These are phyloP conservation scores for Corvus cornix DNA, from an alignment of 2,113 vertebrate genomes.

Conservation along the genomic window DNA sequence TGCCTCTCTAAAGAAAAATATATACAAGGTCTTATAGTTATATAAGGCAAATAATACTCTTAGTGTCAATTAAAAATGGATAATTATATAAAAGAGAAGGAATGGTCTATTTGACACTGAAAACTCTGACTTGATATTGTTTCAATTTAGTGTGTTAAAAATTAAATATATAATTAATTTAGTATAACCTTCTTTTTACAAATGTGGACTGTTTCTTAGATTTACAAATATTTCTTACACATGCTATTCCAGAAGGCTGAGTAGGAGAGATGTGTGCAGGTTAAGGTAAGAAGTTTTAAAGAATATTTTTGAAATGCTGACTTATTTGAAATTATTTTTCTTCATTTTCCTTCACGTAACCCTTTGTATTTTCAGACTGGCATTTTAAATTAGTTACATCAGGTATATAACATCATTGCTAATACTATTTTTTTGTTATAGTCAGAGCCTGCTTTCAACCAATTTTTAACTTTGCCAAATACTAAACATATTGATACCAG, in stretches of 20 bases:
- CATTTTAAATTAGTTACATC: neutral
- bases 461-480: neutral
- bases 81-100: neutral
- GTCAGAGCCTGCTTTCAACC: neutral
- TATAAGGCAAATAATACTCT: neutral
- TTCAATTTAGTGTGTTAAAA: neutral
- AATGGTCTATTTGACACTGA: neutral
- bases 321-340: neutral
- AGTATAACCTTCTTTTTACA: neutral
- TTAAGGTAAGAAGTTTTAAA: neutral
- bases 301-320: neutral
- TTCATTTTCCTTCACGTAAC: neutral
- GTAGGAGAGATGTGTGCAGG: neutral
- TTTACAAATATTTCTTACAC: neutral
- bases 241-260: neutral
- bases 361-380: neutral
- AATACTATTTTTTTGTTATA: neutral
- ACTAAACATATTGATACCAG: neutral
- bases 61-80: neutral
- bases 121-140: neutral
- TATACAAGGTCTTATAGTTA: neutral
- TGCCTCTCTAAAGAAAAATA: neutral
- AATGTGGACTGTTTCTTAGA: neutral
- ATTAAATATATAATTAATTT: neutral
- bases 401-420: neutral